Percentiles rank a stretch among this genome's conserved stretches.
Evolutionary conservation across 2,797 vertebrate genomes (phyloP).

Genomic region (Cossypha polioptera): DNA sequence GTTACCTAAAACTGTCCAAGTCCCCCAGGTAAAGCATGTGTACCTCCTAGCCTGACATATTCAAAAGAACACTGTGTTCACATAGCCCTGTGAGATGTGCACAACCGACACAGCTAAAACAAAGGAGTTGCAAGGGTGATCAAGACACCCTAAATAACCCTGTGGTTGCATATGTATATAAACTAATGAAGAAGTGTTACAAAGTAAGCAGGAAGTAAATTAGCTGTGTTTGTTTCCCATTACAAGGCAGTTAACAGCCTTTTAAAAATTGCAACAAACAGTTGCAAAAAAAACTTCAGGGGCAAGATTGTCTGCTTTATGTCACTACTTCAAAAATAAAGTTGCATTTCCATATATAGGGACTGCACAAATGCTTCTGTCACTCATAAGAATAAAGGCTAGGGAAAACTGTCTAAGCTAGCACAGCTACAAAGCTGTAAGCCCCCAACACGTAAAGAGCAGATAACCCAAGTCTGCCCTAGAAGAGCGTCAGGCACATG

Average conservation of each 20-base stretch:
- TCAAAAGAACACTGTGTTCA: neutral
- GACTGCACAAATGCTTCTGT: neutral
- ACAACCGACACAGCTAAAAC: neutral
- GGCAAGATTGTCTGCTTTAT: neutral
- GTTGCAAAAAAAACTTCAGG: too few relatives aligned
- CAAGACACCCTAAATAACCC: neutral
- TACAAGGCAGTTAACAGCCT: neutral
- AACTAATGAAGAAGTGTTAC: neutral
- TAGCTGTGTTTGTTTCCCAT: neutral
- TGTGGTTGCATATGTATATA: neutral
- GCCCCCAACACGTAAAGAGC: neutral
- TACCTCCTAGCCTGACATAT: neutral
- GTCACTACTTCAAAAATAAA: neutral
- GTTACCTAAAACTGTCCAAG: neutral
- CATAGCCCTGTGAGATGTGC: neutral
- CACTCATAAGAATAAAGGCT: neutral
- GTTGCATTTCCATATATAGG: neutral
- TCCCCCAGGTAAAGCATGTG: rapidly evolving
- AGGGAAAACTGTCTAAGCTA: neutral
- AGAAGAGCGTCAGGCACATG: neutral
- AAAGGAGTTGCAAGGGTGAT: neutral
- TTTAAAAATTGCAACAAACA: neutral
- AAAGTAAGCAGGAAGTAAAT: neutral
- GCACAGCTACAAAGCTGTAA: neutral
- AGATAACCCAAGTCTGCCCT: neutral